Evolutionary conservation across 2,888 invertebrate species (phyloP).

Genomic region (Epicampocera succincta): DNA sequence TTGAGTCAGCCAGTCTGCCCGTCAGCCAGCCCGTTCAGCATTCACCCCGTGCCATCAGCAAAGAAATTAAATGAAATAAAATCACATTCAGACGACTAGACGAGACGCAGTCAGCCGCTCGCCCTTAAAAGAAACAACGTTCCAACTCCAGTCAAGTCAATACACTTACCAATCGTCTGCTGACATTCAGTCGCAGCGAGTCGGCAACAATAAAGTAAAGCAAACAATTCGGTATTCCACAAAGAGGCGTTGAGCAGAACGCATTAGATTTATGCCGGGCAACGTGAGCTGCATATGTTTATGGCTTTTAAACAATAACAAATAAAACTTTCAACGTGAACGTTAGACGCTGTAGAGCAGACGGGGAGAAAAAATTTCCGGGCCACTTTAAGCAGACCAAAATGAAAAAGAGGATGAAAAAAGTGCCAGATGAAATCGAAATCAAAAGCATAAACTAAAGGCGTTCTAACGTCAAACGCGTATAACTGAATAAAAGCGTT

Average conservation of each 20-base stretch:
- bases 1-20: conserved; percentile 8
- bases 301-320: conserved; percentile 71
- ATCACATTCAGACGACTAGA: conserved; percentile 66
- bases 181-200: conserved; percentile 35
- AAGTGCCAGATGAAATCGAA: conserved; percentile 73
- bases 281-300: conserved; percentile 81
- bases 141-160: conserved; percentile 22
- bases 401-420: conserved; percentile 9
- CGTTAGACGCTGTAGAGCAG: conserved; percentile 60
- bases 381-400: conserved; percentile 51
- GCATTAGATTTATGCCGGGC: conserved; percentile 80
- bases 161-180: conserved; percentile 37
- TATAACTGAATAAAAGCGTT: conserved; percentile 8
- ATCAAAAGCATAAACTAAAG: conserved; percentile 78
- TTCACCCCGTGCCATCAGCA: conserved; percentile 42
- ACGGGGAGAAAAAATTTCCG: conserved; percentile 68
- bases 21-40: conserved; percentile 2
- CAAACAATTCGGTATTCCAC: conserved; percentile 53
- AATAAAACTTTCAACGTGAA: conserved; percentile 35
- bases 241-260: conserved; percentile 75
- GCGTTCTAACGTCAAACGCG: conserved; percentile 67
- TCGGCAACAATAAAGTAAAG: conserved; percentile 66
- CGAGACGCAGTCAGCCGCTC: conserved; percentile 49
- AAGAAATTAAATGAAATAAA: conserved; percentile 64
- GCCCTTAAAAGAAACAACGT: conserved; percentile 39